Conservation (phyloP, 2,888 invertebrate genomes). For the Spodoptera picta region DNA sequence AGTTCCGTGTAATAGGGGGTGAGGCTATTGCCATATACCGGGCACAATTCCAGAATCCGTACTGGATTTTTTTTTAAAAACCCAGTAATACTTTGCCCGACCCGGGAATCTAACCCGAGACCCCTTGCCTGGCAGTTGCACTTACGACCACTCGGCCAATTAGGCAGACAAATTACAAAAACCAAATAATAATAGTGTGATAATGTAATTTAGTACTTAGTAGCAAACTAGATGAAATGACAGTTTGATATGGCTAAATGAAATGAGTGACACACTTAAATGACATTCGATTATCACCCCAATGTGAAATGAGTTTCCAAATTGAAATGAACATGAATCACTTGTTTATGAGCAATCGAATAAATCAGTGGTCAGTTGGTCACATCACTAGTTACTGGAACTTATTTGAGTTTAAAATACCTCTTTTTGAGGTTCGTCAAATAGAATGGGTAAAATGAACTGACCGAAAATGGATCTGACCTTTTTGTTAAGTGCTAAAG, state of each 20-base stretch:
- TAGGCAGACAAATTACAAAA: not conserved
- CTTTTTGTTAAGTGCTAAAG: too few species aligned
- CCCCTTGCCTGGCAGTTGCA: too few species aligned
- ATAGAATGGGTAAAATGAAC: too few species aligned
- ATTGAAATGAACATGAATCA: constrained; percentile 27
- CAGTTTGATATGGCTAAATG: constrained; percentile 11
- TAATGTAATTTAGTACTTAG: constrained; percentile 12
- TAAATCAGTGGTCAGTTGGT: constrained; percentile 17
- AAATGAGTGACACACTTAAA: constrained; percentile 27
- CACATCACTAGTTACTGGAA: constrained; percentile 10
- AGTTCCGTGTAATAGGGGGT: too few species aligned
- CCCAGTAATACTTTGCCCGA: too few species aligned
- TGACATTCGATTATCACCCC: constrained; percentile 28
- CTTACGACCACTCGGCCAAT: too few species aligned
- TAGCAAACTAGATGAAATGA: constrained; percentile 1
- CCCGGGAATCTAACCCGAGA: too few species aligned
- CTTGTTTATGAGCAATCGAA: constrained; percentile 24
- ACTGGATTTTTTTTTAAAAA: too few species aligned
- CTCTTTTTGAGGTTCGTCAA: too few species aligned
- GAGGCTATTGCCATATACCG: too few species aligned
- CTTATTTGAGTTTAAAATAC: not conserved
- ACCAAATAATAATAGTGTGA: not conserved
- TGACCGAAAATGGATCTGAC: too few species aligned
- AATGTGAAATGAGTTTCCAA: constrained; percentile 34
- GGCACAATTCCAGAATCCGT: too few species aligned